Evolutionary conservation across 2,888 invertebrate species (phyloP).

Genomic region (Latrodectus elegans): DNA sequence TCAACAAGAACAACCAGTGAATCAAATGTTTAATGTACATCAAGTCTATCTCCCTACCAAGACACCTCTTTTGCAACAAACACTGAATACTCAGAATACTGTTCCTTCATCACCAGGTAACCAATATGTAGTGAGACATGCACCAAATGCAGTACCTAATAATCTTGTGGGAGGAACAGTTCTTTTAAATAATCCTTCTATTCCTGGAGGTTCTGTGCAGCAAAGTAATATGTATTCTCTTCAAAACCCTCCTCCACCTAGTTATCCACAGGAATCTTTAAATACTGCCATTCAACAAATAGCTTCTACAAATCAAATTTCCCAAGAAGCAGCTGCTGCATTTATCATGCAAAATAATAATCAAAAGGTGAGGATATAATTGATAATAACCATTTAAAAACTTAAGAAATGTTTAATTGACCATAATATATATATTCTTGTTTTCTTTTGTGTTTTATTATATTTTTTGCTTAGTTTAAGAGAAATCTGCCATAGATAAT

Average conservation of each 20-base stretch:
- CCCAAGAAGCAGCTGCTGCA: constrained; percentile 5
- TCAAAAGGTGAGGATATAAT: constrained; percentile 17
- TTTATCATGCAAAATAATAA: constrained; percentile 26
- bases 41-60: constrained; percentile 13
- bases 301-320: background rate
- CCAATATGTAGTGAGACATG: constrained; percentile 8
- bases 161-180: constrained; percentile 9
- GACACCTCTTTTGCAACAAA: background rate
- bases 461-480: background rate
- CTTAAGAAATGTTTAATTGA: no score
- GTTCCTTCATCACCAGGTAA: constrained; percentile 7
- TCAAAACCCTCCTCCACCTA: background rate
- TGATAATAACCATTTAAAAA: background rate
- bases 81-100: background rate
- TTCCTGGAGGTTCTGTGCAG: background rate
- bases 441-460: background rate
- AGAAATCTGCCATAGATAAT: background rate
- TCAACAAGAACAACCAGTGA: background rate
- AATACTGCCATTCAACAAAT: background rate
- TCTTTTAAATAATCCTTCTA: constrained; percentile 25
- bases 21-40: constrained; percentile 24
- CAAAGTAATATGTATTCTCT: background rate
- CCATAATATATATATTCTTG: no score
- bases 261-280: constrained; percentile 14
- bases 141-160: background rate